Percentiles rank a stretch among this genome's conserved stretches.
These are phyloP conservation scores for Murina feae DNA, from an alignment of 2,113 vertebrate species.

Conservation along the genomic window DNA sequence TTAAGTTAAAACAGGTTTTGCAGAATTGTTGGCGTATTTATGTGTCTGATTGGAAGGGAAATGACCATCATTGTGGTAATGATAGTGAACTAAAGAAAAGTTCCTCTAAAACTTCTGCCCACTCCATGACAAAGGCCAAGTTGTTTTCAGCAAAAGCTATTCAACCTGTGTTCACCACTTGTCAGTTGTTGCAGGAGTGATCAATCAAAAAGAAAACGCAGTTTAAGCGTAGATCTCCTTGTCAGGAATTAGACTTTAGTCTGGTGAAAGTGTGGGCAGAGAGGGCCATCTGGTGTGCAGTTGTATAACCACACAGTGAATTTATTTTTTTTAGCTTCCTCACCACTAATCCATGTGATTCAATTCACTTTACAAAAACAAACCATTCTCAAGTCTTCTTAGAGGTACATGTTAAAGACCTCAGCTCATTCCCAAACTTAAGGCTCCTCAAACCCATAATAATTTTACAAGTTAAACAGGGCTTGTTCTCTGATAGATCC, in stretches of 20 bases:
- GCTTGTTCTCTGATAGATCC: neutral
- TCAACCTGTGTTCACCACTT: neutral
- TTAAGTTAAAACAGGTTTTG: neutral
- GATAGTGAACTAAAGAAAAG: neutral
- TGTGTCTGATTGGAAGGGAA: neutral
- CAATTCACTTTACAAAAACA: neutral
- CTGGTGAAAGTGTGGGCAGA: neutral
- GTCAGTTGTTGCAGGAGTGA: neutral
- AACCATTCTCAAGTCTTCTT: neutral
- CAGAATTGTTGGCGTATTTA: neutral
- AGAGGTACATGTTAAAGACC: neutral
- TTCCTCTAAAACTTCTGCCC: neutral
- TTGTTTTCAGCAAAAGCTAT: neutral
- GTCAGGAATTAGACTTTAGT: neutral
- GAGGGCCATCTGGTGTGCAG: slow-evolving; percentile 60
- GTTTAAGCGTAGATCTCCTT: neutral
- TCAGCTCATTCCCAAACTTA: neutral
- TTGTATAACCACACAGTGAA: neutral
- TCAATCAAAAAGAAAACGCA: neutral
- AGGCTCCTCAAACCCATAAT: neutral
- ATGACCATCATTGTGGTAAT: neutral
- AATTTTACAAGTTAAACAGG: neutral
- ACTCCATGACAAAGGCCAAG: neutral
- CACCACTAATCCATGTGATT: neutral
- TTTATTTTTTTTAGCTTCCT: neutral